These are phyloP conservation scores for Notiomystis cincta DNA, from an alignment of 2,113 vertebrate genomes.

Conservation along the genomic window DNA sequence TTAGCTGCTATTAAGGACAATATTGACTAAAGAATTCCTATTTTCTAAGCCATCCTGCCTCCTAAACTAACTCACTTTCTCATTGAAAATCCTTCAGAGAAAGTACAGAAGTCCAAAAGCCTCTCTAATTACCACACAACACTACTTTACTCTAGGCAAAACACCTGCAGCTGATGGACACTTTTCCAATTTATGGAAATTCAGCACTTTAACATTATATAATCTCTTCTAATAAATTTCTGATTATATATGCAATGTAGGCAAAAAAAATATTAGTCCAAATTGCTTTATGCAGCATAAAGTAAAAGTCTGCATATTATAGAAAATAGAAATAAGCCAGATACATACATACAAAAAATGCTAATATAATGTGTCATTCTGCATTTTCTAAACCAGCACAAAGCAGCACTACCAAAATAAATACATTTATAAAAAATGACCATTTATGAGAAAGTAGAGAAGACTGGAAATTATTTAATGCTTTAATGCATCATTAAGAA, in stretches of 20 bases:
- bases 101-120: background rate
- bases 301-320: background rate
- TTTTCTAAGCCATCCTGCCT: constrained; percentile 19
- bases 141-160: background rate
- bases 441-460: constrained; percentile 51
- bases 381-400: constrained; percentile 1
- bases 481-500: constrained; percentile 60
- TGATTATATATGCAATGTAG: background rate
- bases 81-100: background rate
- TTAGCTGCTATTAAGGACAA: constrained; percentile 24
- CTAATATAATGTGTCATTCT: background rate
- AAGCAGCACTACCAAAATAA: constrained; percentile 23
- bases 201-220: background rate
- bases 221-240: background rate
- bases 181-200: background rate
- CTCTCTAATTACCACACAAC: background rate
- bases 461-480: background rate
- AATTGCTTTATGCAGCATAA: background rate
- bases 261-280: background rate
- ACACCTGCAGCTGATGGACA: background rate
- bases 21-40: constrained; percentile 37
- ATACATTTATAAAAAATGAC: constrained; percentile 22
- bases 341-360: background rate
- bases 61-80: background rate
- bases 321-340: background rate